Conservation (phyloP, 2,797 vertebrate genomes). For the Cetoscarus ocellatus region DNA sequence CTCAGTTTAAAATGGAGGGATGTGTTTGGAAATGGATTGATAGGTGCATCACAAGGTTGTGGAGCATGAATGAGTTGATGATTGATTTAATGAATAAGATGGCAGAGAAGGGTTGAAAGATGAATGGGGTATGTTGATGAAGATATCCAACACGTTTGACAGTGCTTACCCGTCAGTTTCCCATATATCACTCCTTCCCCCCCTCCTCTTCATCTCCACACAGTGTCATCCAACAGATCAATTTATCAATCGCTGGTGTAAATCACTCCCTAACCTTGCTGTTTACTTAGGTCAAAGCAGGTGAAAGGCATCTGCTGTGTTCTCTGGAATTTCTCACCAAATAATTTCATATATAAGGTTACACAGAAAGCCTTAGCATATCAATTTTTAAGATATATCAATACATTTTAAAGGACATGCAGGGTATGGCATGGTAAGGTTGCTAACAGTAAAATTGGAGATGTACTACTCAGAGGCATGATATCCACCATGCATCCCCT, state of each 20-base stretch:
- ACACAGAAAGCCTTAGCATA: too few relatives aligned
- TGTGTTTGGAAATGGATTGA: constrained; percentile 8
- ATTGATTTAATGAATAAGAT: constrained; percentile 6
- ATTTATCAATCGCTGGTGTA: constrained; percentile 39
- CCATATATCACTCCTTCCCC: constrained; percentile 20
- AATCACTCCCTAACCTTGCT: constrained; percentile 36
- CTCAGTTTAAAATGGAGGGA: constrained; percentile 2
- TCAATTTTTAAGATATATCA: too few relatives aligned
- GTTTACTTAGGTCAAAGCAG: neutral
- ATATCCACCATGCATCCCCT: too few relatives aligned
- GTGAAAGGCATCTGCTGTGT: neutral
- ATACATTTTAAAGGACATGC: too few relatives aligned
- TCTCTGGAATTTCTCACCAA: neutral
- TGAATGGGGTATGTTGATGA: constrained; percentile 3
- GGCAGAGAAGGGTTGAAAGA: constrained; percentile 4
- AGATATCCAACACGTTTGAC: constrained; percentile 23
- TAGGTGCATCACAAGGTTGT: constrained; percentile 5
- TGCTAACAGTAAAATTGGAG: too few relatives aligned
- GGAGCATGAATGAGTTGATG: constrained; percentile 11
- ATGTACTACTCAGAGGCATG: too few relatives aligned
- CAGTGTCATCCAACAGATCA: constrained; percentile 16
- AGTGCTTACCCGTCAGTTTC: constrained; percentile 18
- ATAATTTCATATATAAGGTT: neutral
- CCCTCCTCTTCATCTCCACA: constrained; percentile 17
- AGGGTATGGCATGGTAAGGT: too few relatives aligned